phyloP scores from a whole-genome alignment of 2,888 invertebrate genomes.

The Xestia xanthographa region DNA sequence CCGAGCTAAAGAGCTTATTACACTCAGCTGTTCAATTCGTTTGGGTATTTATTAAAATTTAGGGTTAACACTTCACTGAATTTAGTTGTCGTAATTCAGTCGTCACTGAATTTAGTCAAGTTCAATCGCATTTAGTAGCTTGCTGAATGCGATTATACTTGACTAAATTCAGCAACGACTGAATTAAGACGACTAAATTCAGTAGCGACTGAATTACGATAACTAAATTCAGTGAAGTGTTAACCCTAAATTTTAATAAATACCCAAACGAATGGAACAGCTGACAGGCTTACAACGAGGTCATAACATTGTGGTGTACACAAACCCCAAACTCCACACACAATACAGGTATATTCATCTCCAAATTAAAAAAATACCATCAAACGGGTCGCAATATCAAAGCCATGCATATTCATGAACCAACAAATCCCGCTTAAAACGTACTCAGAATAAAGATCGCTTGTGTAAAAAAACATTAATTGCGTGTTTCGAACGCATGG shows the following conservation, averaged over 20 bases:
- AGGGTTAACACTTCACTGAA: no score
- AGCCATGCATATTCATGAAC: conserved; percentile 58
- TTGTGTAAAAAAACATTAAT: conserved; percentile 62
- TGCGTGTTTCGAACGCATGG: conserved; percentile 34
- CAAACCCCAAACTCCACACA: background rate
- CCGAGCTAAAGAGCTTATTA: no score
- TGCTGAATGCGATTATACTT: no score
- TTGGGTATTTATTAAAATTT: no score
- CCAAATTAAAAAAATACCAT: conserved; percentile 19
- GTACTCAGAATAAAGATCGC: conserved; percentile 50
- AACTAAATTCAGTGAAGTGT: no score
- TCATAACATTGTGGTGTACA: background rate
- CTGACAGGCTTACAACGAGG: background rate
- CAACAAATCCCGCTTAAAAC: conserved; percentile 57
- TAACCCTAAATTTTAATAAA: background rate
- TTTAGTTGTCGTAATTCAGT: no score
- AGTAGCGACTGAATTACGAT: no score
- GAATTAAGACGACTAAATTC: no score
- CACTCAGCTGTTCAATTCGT: no score
- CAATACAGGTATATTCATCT: background rate
- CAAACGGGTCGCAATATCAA: conserved; percentile 39
- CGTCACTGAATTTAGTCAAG: no score
- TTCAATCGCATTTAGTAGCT: no score
- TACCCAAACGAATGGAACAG: background rate
- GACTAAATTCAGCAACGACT: no score